These are phyloP conservation scores for Coelopa pilipes DNA, from an alignment of 2,888 invertebrate genomes.

Conservation along the genomic window DNA sequence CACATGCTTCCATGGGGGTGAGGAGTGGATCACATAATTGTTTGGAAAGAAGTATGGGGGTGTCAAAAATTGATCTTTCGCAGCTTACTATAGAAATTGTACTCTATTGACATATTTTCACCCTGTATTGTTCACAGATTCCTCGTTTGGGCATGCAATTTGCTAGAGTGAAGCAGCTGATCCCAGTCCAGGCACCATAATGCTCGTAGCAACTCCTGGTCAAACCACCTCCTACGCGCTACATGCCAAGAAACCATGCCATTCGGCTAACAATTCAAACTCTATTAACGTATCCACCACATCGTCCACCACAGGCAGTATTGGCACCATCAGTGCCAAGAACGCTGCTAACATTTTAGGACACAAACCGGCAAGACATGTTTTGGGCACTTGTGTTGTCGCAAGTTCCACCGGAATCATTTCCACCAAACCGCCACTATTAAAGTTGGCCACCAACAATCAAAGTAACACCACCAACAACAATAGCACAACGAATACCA, in stretches of 20 bases:
- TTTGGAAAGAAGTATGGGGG: constrained; percentile 7
- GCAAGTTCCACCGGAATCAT: neutral
- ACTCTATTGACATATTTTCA: neutral
- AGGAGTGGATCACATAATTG: neutral
- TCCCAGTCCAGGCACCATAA: constrained; percentile 41
- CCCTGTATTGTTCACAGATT: neutral
- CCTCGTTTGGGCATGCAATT: constrained; percentile 17
- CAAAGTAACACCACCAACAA: constrained; percentile 1
- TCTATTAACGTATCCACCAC: constrained; percentile 50
- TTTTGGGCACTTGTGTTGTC: constrained; percentile 15
- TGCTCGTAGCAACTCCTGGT: constrained; percentile 49
- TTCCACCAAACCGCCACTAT: constrained; percentile 9
- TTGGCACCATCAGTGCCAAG: constrained; percentile 14
- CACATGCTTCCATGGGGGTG: neutral
- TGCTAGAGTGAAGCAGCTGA: constrained; percentile 18
- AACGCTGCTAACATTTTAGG: constrained; percentile 51
- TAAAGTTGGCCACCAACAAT: constrained; percentile 13
- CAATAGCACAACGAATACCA: constrained; percentile 37
- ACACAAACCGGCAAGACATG: constrained; percentile 29
- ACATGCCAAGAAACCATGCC: constrained; percentile 36
- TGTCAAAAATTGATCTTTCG: constrained; percentile 32
- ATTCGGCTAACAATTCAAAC: constrained; percentile 45
- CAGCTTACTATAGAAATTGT: constrained; percentile 14
- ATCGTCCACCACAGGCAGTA: constrained; percentile 43
- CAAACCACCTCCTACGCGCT: constrained; percentile 47